Conservation (phyloP, 1,140 invertebrate genomes). For the Colletes gigas region DNA sequence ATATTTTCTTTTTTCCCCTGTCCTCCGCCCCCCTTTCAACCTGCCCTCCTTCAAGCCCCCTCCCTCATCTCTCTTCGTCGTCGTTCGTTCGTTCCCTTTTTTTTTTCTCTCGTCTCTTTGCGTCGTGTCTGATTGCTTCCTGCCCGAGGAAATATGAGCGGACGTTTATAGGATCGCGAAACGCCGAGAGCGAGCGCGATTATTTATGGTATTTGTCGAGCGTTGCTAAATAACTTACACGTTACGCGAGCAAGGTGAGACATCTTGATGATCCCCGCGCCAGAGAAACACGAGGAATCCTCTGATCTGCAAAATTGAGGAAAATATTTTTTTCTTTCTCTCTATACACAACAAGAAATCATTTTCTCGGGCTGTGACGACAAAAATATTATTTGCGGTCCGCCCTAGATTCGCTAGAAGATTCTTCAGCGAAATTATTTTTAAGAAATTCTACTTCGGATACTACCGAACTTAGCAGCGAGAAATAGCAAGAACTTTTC, state of each 20-base stretch:
- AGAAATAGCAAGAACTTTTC: too few relatives aligned
- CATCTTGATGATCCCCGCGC: conserved; percentile 45
- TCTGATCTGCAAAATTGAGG: neutral
- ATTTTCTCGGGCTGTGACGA: too few relatives aligned
- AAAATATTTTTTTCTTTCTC: too few relatives aligned
- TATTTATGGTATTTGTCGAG: conserved; percentile 65
- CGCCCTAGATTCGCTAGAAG: too few relatives aligned
- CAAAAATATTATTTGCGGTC: too few relatives aligned
- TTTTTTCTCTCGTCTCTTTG: conserved; percentile 30
- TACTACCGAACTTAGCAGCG: too few relatives aligned
- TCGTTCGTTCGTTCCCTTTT: neutral
- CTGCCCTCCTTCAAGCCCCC: neutral
- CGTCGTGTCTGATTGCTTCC: conserved; percentile 67
- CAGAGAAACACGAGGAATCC: neutral
- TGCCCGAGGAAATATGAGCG: conserved; percentile 58
- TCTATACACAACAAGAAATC: too few relatives aligned
- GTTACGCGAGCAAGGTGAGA: conserved; percentile 46
- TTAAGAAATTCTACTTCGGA: too few relatives aligned
- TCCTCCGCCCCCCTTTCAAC: neutral
- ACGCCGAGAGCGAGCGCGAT: conserved; percentile 38
- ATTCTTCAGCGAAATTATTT: too few relatives aligned
- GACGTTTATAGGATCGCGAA: conserved; percentile 65
- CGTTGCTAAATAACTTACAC: conserved; percentile 63
- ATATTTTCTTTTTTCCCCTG: conserved; percentile 48
- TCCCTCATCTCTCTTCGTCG: neutral